Percentiles rank a stretch among this genome's conserved stretches.
Evolutionary conservation across 1,140 invertebrate genomes (phyloP).

Genomic region (Nylanderia fulva): DNA sequence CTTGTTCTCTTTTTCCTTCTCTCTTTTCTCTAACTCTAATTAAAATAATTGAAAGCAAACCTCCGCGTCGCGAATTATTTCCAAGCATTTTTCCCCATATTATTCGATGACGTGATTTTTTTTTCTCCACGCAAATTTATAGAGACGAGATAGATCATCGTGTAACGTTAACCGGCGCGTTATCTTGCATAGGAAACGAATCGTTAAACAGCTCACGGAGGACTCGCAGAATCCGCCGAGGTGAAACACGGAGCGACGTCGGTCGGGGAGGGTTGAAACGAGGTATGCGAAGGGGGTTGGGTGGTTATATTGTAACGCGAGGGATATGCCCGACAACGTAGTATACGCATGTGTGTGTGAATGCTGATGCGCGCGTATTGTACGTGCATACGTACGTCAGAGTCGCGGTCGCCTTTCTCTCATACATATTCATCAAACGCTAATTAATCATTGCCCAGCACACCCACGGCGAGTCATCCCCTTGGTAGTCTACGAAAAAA

Average conservation of each 20-base stretch:
- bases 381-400: constrained; percentile 59
- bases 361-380: constrained; percentile 9
- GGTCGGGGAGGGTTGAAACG: constrained; percentile 55
- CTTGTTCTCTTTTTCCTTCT: no score
- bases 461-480: constrained; percentile 68
- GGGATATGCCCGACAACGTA: constrained; percentile 64
- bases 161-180: constrained; percentile 53
- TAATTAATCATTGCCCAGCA: constrained; percentile 84
- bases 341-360: constrained; percentile 28
- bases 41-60: neutral
- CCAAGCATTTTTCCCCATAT: neutral
- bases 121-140: constrained; percentile 21
- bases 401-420: constrained; percentile 77
- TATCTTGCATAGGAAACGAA: constrained; percentile 54
- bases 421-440: constrained; percentile 85
- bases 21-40: neutral
- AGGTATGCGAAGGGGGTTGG: constrained; percentile 63
- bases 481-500: constrained; percentile 50
- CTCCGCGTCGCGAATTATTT: neutral
- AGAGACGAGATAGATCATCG: constrained; percentile 63
- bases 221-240: constrained; percentile 70
- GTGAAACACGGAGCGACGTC: constrained; percentile 47
- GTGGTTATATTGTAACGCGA: constrained; percentile 71
- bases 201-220: constrained; percentile 74
- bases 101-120: constrained; percentile 16